Evolutionary conservation across 1,140 invertebrate genomes (phyloP).

Genomic region (Choristoneura fumiferana): DNA sequence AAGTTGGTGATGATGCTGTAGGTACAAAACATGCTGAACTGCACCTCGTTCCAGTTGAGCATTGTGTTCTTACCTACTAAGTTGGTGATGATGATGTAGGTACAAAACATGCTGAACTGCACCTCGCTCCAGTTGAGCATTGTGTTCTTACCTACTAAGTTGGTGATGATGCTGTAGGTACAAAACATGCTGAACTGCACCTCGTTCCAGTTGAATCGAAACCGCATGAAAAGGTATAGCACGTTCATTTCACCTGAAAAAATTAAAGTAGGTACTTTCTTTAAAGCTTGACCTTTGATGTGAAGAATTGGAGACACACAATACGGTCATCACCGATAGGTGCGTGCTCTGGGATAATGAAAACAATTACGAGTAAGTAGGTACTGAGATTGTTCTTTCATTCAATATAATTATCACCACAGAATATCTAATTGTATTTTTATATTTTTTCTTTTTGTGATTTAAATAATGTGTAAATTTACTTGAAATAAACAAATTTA

Average conservation of each 20-base stretch:
- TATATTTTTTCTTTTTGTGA: too few relatives aligned
- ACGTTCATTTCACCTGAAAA: slow-evolving; percentile 88
- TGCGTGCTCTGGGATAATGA: too few relatives aligned
- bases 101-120: slow-evolving; percentile 91
- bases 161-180: slow-evolving; percentile 83
- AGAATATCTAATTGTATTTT: too few relatives aligned
- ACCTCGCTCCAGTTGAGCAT: slow-evolving; percentile 81
- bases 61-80: slow-evolving; percentile 72
- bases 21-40: slow-evolving; percentile 91
- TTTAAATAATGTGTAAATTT: too few relatives aligned
- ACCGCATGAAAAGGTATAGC: slow-evolving; percentile 87
- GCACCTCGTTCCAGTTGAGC: slow-evolving; percentile 84
- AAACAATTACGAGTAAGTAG: too few relatives aligned
- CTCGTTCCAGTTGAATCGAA: slow-evolving; percentile 91
- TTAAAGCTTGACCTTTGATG: too few relatives aligned
- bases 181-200: slow-evolving; percentile 91
- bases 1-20: slow-evolving; percentile 81
- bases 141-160: slow-evolving; percentile 65
- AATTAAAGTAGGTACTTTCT: too few relatives aligned
- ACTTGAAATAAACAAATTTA: too few relatives aligned
- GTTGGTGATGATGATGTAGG: slow-evolving; percentile 82
- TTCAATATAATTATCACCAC: too few relatives aligned
- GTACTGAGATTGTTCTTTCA: too few relatives aligned
- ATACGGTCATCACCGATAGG: too few relatives aligned
- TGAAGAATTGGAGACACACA: too few relatives aligned